These are phyloP conservation scores for Cebus imitator DNA, from an alignment of 2,113 vertebrate species.

Conservation along the genomic window DNA sequence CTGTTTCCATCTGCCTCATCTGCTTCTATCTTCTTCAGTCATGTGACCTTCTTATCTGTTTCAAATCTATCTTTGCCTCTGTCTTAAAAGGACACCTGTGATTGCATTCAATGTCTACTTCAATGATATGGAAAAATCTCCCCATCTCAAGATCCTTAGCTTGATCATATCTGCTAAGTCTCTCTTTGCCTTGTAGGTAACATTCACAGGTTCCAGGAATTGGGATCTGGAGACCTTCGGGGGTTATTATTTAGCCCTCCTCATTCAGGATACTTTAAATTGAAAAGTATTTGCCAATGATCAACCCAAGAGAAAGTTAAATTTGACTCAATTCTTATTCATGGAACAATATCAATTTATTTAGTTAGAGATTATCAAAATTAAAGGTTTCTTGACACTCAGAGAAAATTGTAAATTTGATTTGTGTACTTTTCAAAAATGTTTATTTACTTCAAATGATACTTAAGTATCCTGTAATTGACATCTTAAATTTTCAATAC, in stretches of 20 bases:
- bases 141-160: not conserved
- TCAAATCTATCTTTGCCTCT: not conserved
- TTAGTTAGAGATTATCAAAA: not conserved
- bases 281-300: not conserved
- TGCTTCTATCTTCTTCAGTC: not conserved
- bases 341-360: not conserved
- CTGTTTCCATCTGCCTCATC: not conserved
- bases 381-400: not conserved
- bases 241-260: not conserved
- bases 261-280: not conserved
- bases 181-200: not conserved
- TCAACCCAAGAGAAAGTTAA: not conserved
- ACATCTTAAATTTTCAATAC: not conserved
- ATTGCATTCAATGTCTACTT: not conserved
- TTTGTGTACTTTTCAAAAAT: not conserved
- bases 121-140: not conserved
- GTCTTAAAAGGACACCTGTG: not conserved
- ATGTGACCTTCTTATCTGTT: not conserved
- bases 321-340: not conserved
- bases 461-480: not conserved
- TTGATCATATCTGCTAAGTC: not conserved
- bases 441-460: not conserved
- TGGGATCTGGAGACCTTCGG: not conserved
- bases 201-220: not conserved
- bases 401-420: not conserved